Base-by-base conservation (phyloP, 2,113 vertebrate species). In the Microtus ochrogaster region DNA sequence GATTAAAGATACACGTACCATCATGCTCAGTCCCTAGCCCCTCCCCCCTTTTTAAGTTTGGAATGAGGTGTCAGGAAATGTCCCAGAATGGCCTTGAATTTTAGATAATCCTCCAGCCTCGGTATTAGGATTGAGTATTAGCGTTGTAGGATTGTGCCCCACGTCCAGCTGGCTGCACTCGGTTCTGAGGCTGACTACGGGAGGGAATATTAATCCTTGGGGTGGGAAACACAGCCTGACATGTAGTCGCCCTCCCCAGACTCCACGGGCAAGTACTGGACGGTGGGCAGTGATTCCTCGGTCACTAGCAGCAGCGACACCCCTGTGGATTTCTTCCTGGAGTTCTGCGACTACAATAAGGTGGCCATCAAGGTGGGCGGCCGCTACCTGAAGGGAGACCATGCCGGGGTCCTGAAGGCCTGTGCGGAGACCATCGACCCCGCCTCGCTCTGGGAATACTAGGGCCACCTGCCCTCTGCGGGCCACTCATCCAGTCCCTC, bases 341-440 rank as follows among this genome's bases (percentile, higher is more conserved):
- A 99, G 98, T 99, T 99, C 98, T 99, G 99, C 78, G 99, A 99
- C 97, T 99, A 99, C 98, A 99, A 99, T 99, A 99, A 99, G 98
- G 99, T 99, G 98, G 99, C 99, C 30, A 98, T 99, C 97, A 99
- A 99, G 98, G 99, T 98, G 81, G 99, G 99, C 0, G 98, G 99
- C 97, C 99, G 99, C 97, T 99, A 99, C 98, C 99, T 99, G 96
- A 99, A 99, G 78, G 99, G 99, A 0, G 99, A 99, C 99, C 99
- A 99, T 0, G 99, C 99, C 0, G 99, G 99, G 13, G 99, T 99
- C 96, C 99, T 99, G 95, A 99, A 99, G 98, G 99, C 99, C 95
- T 99, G 99, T 0, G 98, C 99, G 0, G 99, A 99, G 72, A 95
- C 99, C 98, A 99, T 99, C 28, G 99, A 99, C 30, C 98, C 99